These are phyloP conservation scores for Dendrolimus pini DNA, from an alignment of 2,888 invertebrate species.

Conservation along the genomic window DNA sequence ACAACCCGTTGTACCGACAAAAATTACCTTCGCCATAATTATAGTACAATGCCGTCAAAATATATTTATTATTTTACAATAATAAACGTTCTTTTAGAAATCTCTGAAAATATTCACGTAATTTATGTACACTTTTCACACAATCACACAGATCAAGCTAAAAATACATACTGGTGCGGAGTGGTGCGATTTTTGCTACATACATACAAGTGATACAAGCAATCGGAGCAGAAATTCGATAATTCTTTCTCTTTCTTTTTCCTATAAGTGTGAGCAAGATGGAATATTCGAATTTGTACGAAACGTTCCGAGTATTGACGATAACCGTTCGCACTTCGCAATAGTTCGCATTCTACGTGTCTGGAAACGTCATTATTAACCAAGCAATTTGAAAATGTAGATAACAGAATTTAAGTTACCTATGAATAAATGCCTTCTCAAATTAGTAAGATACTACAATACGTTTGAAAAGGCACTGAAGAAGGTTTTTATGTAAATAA, in stretches of 20 bases:
- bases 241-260: conserved; percentile 32
- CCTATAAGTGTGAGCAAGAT: conserved; percentile 32
- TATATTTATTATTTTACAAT: conserved; percentile 10
- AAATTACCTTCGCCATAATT: conserved; percentile 64
- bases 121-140: conserved; percentile 13
- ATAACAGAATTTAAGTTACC: neutral
- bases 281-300: conserved; percentile 14
- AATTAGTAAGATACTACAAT: neutral
- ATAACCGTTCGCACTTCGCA: conserved; percentile 21
- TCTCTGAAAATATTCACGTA: conserved; percentile 49
- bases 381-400: neutral
- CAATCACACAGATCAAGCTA: conserved; percentile 44
- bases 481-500: neutral
- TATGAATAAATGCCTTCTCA: neutral
- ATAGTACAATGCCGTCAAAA: conserved; percentile 18
- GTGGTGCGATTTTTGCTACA: conserved; percentile 1
- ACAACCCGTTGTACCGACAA: conserved; percentile 8
- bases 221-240: conserved; percentile 55
- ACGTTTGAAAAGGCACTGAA: neutral
- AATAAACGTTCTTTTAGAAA: conserved; percentile 33
- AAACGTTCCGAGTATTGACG: conserved; percentile 27
- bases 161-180: conserved; percentile 58
- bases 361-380: conserved; percentile 12
- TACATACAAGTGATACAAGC: conserved; percentile 8
- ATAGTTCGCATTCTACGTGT: conserved; percentile 25